Evolutionary conservation across 2,797 vertebrate genomes (phyloP).

Genomic region (Eospalax fontanierii): DNA sequence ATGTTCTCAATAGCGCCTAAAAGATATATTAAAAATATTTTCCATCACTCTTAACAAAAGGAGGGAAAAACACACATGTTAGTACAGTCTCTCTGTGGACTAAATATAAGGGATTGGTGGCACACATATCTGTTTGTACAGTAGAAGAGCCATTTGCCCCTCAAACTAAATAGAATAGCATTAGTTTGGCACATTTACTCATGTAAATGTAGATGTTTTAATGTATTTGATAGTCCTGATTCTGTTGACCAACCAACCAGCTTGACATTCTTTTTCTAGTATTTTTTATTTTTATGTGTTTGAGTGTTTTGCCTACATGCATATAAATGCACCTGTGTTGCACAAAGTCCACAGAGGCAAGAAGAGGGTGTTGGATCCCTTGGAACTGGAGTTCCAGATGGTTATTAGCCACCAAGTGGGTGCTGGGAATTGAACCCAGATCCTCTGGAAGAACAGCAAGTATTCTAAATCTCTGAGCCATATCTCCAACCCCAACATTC

Average conservation of each 20-base stretch:
- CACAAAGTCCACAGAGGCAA: no score
- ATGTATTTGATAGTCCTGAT: not conserved
- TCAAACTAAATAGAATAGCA: not conserved
- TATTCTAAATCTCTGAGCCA: no score
- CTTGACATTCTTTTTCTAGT: not conserved
- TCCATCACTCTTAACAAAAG: not conserved
- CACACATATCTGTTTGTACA: not conserved
- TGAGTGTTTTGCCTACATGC: no score
- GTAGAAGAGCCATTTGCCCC: not conserved
- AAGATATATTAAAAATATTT: constrained; percentile 39
- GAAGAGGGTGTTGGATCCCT: no score
- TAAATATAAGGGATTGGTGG: not conserved
- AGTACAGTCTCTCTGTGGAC: not conserved
- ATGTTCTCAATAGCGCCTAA: constrained; percentile 16
- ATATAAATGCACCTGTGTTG: no score
- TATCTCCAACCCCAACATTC: no score
- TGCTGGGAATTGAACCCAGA: no score
- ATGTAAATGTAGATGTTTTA: not conserved
- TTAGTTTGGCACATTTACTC: fast-evolving
- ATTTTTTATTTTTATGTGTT: no score
- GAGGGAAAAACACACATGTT: not conserved
- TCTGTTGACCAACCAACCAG: not conserved
- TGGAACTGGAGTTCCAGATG: no score
- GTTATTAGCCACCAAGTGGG: no score
- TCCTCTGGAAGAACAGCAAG: no score